Conservation (phyloP, 2,113 vertebrate species). For the Hippocampus comes region DNA sequence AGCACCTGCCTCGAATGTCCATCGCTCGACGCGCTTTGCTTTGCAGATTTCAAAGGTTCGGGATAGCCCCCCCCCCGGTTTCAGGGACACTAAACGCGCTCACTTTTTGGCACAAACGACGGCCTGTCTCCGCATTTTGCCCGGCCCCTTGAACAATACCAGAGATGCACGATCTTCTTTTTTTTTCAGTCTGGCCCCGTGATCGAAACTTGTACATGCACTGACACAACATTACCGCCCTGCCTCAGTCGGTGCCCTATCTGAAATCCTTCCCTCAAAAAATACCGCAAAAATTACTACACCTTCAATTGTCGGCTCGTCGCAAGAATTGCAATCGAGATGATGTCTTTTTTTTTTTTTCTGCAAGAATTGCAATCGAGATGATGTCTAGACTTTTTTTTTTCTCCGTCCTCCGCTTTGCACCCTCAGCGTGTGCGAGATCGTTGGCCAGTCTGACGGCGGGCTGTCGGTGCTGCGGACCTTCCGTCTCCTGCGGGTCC, state of each 20-base stretch:
- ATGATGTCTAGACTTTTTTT: neutral
- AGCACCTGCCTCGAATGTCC: neutral
- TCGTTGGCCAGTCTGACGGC: constrained; percentile 88
- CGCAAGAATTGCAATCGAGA: too few relatives aligned
- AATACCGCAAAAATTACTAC: too few relatives aligned
- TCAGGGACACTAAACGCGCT: neutral
- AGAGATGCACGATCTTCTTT: too few relatives aligned
- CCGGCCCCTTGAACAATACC: too few relatives aligned
- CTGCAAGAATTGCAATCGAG: too few relatives aligned
- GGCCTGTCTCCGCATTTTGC: too few relatives aligned
- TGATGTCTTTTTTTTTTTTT: neutral
- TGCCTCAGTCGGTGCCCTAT: too few relatives aligned
- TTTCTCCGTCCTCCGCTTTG: neutral
- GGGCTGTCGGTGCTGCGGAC: constrained; percentile 91
- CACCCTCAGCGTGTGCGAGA: constrained; percentile 86
- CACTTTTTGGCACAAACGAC: neutral
- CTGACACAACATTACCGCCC: too few relatives aligned
- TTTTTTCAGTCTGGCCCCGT: too few relatives aligned
- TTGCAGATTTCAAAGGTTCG: neutral
- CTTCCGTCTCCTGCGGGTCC: constrained; percentile 87
- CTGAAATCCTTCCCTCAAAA: too few relatives aligned
- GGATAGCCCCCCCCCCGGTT: neutral
- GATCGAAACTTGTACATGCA: too few relatives aligned
- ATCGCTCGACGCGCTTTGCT: neutral
- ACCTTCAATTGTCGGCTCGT: too few relatives aligned